A percentile compares a stretch with the other conserved stretches of the same genome.
Evolutionary conservation across 2,888 invertebrate species (phyloP).

Genomic region (Lithodes maja): DNA sequence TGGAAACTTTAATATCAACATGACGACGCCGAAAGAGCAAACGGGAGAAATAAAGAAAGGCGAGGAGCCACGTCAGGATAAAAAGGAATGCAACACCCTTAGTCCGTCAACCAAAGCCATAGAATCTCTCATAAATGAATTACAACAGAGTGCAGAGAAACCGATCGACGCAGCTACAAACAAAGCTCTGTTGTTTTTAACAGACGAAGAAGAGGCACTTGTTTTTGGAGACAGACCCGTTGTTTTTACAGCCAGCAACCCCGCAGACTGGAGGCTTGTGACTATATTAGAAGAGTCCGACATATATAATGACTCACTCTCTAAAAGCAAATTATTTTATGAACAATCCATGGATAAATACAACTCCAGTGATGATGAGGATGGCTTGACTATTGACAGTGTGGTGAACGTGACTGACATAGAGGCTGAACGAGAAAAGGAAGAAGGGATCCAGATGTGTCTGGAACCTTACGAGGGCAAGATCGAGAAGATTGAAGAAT

Average conservation of each 20-base stretch:
- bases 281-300: constrained; percentile 49
- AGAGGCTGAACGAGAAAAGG: constrained; percentile 57
- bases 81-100: constrained; percentile 24
- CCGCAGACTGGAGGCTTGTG: constrained; percentile 52
- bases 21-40: background rate
- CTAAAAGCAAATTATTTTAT: background rate
- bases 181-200: background rate
- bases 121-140: constrained; percentile 38
- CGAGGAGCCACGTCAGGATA: background rate
- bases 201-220: constrained; percentile 22
- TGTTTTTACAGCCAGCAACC: constrained; percentile 54
- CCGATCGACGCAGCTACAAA: background rate
- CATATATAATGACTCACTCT: background rate
- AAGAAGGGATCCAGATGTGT: constrained; percentile 58
- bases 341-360: background rate
- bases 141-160: constrained; percentile 25
- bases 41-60: background rate
- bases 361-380: constrained; percentile 55
- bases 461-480: constrained; percentile 56
- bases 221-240: constrained; percentile 25
- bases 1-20: background rate
- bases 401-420: constrained; percentile 55
- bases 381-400: constrained; percentile 41
- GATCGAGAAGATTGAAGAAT: constrained; percentile 55
- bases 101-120: constrained; percentile 33